Conservation (phyloP, 2,113 vertebrate species). For the Hippocampus abdominalis region DNA sequence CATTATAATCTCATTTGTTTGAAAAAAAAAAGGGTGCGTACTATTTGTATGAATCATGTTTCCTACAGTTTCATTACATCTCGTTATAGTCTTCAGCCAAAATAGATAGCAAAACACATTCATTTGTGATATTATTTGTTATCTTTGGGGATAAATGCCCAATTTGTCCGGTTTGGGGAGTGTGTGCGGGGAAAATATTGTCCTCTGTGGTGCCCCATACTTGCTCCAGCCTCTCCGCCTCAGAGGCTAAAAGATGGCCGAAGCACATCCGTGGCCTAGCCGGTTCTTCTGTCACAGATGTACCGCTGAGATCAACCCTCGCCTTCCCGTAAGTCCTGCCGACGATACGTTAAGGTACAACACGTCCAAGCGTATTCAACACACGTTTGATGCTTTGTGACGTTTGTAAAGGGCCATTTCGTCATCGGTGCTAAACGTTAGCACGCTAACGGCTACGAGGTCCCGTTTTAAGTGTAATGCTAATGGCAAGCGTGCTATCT, state of each 20-base stretch:
- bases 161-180: constrained; percentile 4
- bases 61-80: background rate
- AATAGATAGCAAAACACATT: background rate
- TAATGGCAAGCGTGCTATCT: constrained; percentile 17
- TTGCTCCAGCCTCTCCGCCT: constrained; percentile 34
- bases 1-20: background rate
- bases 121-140: too few relatives aligned
- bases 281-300: constrained; percentile 92
- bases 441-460: constrained; percentile 36
- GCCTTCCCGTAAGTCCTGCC: constrained; percentile 70
- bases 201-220: constrained; percentile 57
- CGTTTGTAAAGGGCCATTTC: background rate
- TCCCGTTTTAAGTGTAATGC: constrained; percentile 8
- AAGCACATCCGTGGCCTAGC: constrained; percentile 83
- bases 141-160: background rate
- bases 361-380: background rate
- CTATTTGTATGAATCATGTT: background rate
- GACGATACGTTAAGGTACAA: background rate
- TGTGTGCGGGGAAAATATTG: constrained; percentile 38
- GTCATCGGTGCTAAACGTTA: constrained; percentile 8
- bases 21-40: too few relatives aligned
- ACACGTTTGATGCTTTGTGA: background rate
- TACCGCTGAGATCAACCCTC: constrained; percentile 76
- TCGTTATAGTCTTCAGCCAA: background rate
- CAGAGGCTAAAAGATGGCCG: constrained; percentile 80